phyloP scores from a whole-genome alignment of 2,113 vertebrate species.

The Sterrhoptilus dennistouni region DNA sequence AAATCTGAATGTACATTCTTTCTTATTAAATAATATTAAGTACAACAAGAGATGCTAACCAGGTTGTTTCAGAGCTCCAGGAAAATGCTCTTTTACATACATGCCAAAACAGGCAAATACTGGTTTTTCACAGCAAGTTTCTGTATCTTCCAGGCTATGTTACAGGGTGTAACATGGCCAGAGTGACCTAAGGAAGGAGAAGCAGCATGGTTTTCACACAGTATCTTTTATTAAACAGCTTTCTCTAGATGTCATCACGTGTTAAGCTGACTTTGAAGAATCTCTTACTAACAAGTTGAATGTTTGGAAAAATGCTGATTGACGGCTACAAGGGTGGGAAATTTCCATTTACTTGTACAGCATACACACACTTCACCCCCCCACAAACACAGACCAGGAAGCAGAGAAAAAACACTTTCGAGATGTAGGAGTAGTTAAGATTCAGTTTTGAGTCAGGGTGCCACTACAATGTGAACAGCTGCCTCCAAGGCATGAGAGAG shows the following conservation, averaged over 20 bases:
- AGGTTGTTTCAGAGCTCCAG: not conserved
- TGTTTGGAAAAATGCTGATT: not conserved
- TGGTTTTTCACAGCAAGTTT: not conserved
- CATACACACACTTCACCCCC: not conserved
- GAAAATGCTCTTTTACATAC: slow-evolving; percentile 12
- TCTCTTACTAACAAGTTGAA: not conserved
- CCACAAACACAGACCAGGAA: not conserved
- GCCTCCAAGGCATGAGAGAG: not conserved
- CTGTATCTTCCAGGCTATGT: not conserved
- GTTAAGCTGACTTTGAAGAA: not conserved
- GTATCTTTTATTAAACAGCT: not conserved
- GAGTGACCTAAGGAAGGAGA: not conserved
- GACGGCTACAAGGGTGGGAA: not conserved
- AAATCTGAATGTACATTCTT: slow-evolving; percentile 36
- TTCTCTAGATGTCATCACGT: not conserved
- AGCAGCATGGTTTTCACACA: not conserved
- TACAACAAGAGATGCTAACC: not conserved
- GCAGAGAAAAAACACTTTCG: not conserved
- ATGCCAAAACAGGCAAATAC: not conserved
- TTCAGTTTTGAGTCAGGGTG: not conserved
- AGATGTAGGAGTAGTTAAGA: not conserved
- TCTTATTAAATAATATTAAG: slow-evolving; percentile 23
- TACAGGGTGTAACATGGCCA: not conserved
- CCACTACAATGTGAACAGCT: not conserved
- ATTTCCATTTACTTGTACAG: not conserved